Conservation (phyloP, 2,888 invertebrate genomes). For the Erebia epiphron region DNA sequence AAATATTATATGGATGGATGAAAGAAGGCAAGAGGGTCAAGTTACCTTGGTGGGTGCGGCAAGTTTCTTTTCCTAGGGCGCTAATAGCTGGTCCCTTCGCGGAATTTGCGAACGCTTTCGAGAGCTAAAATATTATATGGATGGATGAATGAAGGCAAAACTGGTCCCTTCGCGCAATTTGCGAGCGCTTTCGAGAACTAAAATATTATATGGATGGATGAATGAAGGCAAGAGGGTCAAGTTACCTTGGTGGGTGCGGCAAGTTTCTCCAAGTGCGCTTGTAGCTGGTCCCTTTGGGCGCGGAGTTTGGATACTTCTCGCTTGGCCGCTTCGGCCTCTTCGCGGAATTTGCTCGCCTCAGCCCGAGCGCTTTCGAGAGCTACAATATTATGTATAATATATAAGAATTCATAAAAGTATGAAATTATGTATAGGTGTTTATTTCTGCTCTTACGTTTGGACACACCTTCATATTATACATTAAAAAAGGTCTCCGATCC, state of each 20-base stretch:
- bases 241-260: conserved; percentile 55
- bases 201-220: background rate
- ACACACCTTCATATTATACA: too few species aligned
- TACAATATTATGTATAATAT: conserved; percentile 34
- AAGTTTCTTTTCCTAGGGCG: conserved; percentile 85
- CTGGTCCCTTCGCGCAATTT: too few species aligned
- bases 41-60: conserved; percentile 55
- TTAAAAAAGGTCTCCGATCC: too few species aligned
- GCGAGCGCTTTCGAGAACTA: conserved; percentile 69
- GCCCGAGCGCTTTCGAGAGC: conserved; percentile 71
- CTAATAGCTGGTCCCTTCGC: conserved; percentile 85
- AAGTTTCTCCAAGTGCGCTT: conserved; percentile 85
- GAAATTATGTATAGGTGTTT: too few species aligned
- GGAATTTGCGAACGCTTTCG: too few species aligned
- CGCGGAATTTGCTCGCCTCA: conserved; percentile 82
- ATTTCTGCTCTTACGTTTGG: too few species aligned
- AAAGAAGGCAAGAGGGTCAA: too few species aligned
- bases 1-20: too few species aligned
- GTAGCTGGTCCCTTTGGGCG: conserved; percentile 84
- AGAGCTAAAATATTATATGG: too few species aligned
- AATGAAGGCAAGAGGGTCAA: too few species aligned
- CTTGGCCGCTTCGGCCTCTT: conserved; percentile 81
- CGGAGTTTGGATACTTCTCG: conserved; percentile 77
- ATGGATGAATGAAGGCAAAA: too few species aligned
- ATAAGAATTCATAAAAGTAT: too few species aligned